phyloP scores from a whole-genome alignment of 2,888 invertebrate genomes.

The Troglohyphantes excavatus region DNA sequence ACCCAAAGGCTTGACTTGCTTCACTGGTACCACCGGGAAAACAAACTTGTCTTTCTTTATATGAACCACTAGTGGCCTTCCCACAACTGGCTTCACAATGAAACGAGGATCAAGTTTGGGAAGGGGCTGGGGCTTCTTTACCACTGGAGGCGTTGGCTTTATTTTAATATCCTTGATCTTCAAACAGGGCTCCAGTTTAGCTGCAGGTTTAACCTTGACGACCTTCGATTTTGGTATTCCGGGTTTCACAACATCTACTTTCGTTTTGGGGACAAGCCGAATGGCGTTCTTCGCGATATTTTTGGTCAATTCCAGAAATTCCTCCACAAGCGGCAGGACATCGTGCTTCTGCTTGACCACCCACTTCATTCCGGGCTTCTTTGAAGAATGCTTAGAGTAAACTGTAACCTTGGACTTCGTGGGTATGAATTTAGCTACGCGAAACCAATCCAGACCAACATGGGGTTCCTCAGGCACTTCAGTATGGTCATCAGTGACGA shows the following conservation, averaged over 20 bases:
- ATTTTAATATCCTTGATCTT: background rate
- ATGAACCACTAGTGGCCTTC: background rate
- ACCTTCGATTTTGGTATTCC: background rate
- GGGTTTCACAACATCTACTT: background rate
- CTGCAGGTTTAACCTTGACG: background rate
- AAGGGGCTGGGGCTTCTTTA: background rate
- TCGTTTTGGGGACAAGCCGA: background rate
- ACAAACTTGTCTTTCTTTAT: background rate
- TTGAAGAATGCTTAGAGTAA: background rate
- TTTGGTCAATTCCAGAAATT: background rate
- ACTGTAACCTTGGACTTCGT: background rate
- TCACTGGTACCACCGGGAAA: background rate
- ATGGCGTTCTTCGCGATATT: background rate
- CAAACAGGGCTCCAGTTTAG: background rate
- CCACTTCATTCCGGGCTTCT: background rate
- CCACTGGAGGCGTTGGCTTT: too few species aligned
- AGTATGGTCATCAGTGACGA: background rate
- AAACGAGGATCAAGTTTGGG: slow-evolving; percentile 3
- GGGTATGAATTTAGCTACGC: background rate
- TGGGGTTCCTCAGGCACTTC: background rate
- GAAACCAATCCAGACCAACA: background rate
- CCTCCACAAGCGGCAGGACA: background rate
- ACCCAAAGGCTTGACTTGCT: background rate
- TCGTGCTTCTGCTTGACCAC: background rate
- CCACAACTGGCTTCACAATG: slow-evolving; percentile 21